Evolutionary conservation across 2,113 vertebrate genomes (phyloP).

Genomic region (Octodon degus): DNA sequence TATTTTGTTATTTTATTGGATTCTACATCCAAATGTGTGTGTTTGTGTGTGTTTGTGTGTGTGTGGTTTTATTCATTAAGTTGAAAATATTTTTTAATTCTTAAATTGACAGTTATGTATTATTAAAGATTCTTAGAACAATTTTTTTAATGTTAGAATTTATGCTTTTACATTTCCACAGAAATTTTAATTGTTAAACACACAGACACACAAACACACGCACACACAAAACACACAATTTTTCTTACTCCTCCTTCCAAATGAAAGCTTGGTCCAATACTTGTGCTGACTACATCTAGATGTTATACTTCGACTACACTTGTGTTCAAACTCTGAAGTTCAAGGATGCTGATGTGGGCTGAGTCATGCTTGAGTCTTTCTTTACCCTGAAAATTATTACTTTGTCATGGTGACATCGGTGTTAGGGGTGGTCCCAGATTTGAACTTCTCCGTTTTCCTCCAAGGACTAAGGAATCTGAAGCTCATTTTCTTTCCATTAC

Average conservation of each 20-base stretch:
- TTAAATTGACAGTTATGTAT: not conserved
- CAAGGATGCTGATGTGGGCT: not conserved
- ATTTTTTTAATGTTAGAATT: not conserved
- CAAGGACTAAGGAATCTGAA: constrained; percentile 50
- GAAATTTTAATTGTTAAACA: not conserved
- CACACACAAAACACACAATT: not conserved
- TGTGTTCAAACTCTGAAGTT: not conserved
- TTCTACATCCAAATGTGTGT: not conserved
- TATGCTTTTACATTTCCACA: not conserved
- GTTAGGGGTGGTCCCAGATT: not conserved
- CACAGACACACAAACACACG: not conserved
- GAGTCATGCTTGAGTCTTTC: not conserved
- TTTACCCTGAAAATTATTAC: not conserved
- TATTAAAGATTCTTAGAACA: not conserved
- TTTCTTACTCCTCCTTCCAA: not conserved
- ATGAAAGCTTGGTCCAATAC: not conserved
- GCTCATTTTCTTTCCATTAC: constrained; percentile 52
- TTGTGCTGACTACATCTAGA: not conserved
- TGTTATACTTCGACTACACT: not conserved
- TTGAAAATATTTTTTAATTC: not conserved
- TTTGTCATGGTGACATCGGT: not conserved
- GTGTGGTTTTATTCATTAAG: not conserved
- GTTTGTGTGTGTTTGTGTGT: not conserved
- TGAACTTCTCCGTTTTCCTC: constrained; percentile 36
- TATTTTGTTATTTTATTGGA: not conserved